Base-by-base conservation (phyloP, 2,888 invertebrate genomes). In the Drosophila fulvimacula region DNA sequence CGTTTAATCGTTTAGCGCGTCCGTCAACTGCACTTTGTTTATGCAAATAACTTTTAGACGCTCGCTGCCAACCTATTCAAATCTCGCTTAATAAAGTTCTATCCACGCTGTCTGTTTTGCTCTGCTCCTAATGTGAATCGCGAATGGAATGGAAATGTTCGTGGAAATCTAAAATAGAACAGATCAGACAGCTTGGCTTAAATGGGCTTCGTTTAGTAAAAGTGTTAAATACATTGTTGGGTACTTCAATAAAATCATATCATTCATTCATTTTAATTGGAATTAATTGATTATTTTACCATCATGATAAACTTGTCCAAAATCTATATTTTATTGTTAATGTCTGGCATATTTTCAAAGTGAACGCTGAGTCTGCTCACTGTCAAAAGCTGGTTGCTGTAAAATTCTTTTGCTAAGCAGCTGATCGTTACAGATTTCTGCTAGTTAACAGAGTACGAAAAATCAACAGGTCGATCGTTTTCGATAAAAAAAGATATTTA, bases 21-120 rank as follows among this genome's bases (percentile, higher is more conserved):
- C 64, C 64, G 57, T 65, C 79, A 74, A 74, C 79, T 78, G 64
- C 48, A 70, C 79, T 79, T 79, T 74, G 79, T 71, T 74, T 68
- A 75, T 65, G 59, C 65, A 75, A 72, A 79, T 62, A 70, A 79
- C 60, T 69, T 67, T 70, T 70, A 64, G 57, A 56, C 59, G 61
- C 49, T 61, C 58, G 70, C 56, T 49, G 75, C 53, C 61, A 55
- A 24, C 55, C 62, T 66, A 65, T 65, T 74, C 42, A 78, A 77
- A 56, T 70, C 76, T 78, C 70, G 74, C 79, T 74, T 78, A 68
- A 72, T 73, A 51, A 70, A 65, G 52, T 66, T 58, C 64, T 48
- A 17, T 51, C 55, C 60, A 60, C 32, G 48, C 60, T 5, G 46
- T 21, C 32, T 49, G 41, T n/a, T 41, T 19, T 19, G 39, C 24